Base-by-base conservation (phyloP, 2,888 invertebrate genomes). In the Athrips mouffetella region DNA sequence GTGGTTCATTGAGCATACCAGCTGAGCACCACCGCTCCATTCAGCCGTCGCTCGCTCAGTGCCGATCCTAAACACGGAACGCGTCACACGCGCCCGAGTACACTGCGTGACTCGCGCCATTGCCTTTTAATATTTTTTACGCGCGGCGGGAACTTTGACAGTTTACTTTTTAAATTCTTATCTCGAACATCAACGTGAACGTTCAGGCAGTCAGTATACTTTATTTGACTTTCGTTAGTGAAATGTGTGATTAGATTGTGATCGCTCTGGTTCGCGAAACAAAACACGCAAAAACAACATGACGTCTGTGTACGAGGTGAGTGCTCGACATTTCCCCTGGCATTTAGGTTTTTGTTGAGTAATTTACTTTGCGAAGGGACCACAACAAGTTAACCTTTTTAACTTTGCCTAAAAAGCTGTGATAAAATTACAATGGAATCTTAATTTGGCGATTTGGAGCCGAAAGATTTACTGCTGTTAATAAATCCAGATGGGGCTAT, bases 301-400 rank as follows among this genome's bases (percentile, higher is more conserved):
- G 87, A 85, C 82, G 73, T 83, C 87, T 64, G 58, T 86, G 53
- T 87, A 84, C 63, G 87, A 88, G 87, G 87, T 87, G 77, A 87
- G 87, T 82, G 84, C 70, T 71, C 80, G 83, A 77, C 79, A 80
- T 85, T 83, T 82, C 58, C 58, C 61, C 65, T 82, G 83, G 58
- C 79, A 82, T 83, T 84, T 79, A 70, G 54, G 73, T 82, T 83
- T 83, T 83, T 83, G 75, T 77, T 70, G 67, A 62, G 76, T 76
- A 82, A 77, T 75, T 73, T 67, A 55, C 70, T 71, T 63, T 57
- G 64, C 61, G 68, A 67, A 60, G 60, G 65, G 67, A 63, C 62
- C 54, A 60, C 56, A 62, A 35, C 49, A 58, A 56, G 58, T 65
- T 65, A 57, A 63, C 61, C 57, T 62, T 67, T 65, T 42, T 42